These are phyloP conservation scores for Trissolcus basalis DNA, from an alignment of 1,140 invertebrate species.

Conservation along the genomic window DNA sequence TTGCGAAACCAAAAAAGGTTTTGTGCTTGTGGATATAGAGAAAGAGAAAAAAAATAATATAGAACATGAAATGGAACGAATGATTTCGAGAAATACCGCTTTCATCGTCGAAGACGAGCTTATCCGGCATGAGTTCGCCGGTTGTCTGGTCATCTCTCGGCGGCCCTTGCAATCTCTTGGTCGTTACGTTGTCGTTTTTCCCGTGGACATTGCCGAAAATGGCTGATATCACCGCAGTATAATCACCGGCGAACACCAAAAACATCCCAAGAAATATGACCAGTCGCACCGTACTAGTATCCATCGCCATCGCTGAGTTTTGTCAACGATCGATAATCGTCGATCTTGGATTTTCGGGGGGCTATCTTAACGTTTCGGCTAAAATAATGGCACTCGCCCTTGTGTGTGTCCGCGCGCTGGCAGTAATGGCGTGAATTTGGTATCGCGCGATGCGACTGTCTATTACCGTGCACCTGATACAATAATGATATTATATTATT, in stretches of 20 bases:
- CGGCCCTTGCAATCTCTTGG: slow-evolving; percentile 52
- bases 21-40: neutral
- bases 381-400: neutral
- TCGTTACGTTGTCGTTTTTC: slow-evolving; percentile 52
- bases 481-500: slow-evolving; percentile 40
- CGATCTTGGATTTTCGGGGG: slow-evolving; percentile 15
- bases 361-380: slow-evolving; percentile 14
- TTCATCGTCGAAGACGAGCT: slow-evolving; percentile 58
- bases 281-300: slow-evolving; percentile 72
- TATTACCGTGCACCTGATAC: slow-evolving; percentile 41
- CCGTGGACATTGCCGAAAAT: slow-evolving; percentile 66
- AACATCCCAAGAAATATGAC: slow-evolving; percentile 74
- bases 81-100: slow-evolving; percentile 63
- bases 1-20: slow-evolving; percentile 15
- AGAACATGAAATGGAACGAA: slow-evolving; percentile 51
- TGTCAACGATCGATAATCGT: slow-evolving; percentile 38
- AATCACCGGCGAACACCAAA: slow-evolving; percentile 72
- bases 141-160: slow-evolving; percentile 35
- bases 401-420: slow-evolving; percentile 34
- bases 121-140: slow-evolving; percentile 48
- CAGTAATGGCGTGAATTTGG: slow-evolving; percentile 20
- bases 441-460: slow-evolving; percentile 15
- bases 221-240: slow-evolving; percentile 66
- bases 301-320: slow-evolving; percentile 62
- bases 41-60: no score